phyloP scores from a whole-genome alignment of 2,888 invertebrate genomes.

The Drosophila niveifrons region DNA sequence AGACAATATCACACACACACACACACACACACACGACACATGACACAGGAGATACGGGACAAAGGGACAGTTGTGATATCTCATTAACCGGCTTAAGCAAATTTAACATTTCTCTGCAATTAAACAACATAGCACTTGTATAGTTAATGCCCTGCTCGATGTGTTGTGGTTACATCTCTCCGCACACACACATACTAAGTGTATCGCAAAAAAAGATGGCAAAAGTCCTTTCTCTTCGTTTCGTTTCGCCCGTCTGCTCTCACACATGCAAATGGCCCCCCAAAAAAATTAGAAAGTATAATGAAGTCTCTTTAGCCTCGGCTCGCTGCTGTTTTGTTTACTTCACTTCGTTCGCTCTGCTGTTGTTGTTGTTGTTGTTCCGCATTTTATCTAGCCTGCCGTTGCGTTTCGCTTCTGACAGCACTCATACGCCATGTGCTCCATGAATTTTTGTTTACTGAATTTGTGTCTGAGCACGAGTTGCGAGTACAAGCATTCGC shows the following conservation, averaged over 20 bases:
- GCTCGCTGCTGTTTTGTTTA: slow-evolving; percentile 53
- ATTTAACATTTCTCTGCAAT: slow-evolving; percentile 63
- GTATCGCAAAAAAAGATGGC: not conserved
- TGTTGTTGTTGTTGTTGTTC: slow-evolving; percentile 40
- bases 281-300: slow-evolving; percentile 64
- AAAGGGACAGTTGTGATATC: slow-evolving; percentile 41
- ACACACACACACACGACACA: not conserved
- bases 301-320: slow-evolving; percentile 61
- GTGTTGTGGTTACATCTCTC: slow-evolving; percentile 4
- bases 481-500: slow-evolving; percentile 3
- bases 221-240: not conserved
- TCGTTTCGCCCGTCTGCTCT: not conserved
- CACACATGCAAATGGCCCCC: slow-evolving; percentile 17
- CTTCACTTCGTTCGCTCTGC: slow-evolving; percentile 27
- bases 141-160: slow-evolving; percentile 40
- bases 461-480: slow-evolving; percentile 21
- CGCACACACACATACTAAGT: not conserved
- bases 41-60: too few relatives aligned
- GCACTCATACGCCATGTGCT: slow-evolving; percentile 64
- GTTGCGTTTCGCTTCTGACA: slow-evolving; percentile 37
- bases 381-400: slow-evolving; percentile 60
- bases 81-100: slow-evolving; percentile 70
- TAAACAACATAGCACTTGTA: slow-evolving; percentile 58
- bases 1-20: slow-evolving; percentile 27
- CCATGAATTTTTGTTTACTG: slow-evolving; percentile 66